phyloP scores from a whole-genome alignment of 2,797 vertebrate species.

The Limosa lapponica region DNA sequence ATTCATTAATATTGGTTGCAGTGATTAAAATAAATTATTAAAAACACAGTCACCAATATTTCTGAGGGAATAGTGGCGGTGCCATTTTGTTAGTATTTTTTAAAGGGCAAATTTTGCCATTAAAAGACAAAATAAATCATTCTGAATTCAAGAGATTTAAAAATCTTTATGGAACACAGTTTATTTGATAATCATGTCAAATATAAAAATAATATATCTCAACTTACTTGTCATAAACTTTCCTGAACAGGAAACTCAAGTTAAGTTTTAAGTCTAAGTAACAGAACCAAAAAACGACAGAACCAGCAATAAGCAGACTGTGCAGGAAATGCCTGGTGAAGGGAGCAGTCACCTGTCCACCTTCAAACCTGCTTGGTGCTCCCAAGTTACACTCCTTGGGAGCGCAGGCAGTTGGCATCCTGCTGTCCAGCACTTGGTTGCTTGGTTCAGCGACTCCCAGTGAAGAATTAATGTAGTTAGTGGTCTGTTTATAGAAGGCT shows the following conservation, averaged over 20 bases:
- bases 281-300: not conserved
- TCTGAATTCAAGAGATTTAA: not conserved
- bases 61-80: not conserved
- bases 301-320: not conserved
- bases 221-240: not conserved
- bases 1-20: not conserved
- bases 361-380: not conserved
- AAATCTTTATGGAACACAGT: not conserved
- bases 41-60: not conserved
- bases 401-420: not conserved
- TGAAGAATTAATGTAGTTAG: not conserved
- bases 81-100: not conserved
- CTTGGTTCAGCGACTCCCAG: not conserved
- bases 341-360: not conserved
- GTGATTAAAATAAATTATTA: conserved; percentile 17
- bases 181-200: not conserved
- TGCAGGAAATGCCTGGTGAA: not conserved
- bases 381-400: not conserved
- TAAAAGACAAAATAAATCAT: not conserved
- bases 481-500: not conserved
- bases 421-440: not conserved
- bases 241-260: not conserved
- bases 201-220: not conserved
- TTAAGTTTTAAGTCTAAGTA: not conserved
- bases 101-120: not conserved